Evolutionary conservation across 2,888 invertebrate species (phyloP).

Genomic region (Epiblema foenella): DNA sequence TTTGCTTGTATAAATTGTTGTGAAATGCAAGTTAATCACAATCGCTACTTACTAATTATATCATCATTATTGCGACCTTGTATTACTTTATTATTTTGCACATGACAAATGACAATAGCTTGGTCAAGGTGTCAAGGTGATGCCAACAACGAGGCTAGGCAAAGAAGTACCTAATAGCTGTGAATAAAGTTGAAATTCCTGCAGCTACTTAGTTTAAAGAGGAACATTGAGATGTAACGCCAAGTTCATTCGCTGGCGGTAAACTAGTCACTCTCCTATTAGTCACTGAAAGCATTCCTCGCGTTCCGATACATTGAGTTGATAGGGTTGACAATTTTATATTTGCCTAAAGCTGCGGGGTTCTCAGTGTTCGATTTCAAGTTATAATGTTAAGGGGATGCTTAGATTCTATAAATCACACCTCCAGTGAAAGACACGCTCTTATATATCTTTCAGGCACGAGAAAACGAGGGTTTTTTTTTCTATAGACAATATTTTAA

Average conservation of each 20-base stretch:
- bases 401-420: no score
- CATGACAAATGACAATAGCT: slow-evolving; percentile 42
- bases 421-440: no score
- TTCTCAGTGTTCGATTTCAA: no score
- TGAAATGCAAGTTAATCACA: slow-evolving; percentile 21
- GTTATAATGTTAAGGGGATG: no score
- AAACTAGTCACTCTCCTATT: slow-evolving; percentile 68
- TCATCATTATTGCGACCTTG: slow-evolving; percentile 41
- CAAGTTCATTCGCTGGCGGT: slow-evolving; percentile 55
- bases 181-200: slow-evolving; percentile 11
- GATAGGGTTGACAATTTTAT: slow-evolving; percentile 48
- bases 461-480: no score
- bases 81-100: slow-evolving; percentile 36
- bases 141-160: background rate
- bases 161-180: background rate
- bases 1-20: background rate
- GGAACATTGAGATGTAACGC: slow-evolving; percentile 51
- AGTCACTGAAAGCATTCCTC: slow-evolving; percentile 80
- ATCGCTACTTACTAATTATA: slow-evolving; percentile 19
- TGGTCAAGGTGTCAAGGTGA: slow-evolving; percentile 43
- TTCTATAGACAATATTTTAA: no score
- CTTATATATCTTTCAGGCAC: no score
- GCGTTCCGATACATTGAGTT: slow-evolving; percentile 66
- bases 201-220: background rate
- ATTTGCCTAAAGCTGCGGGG: no score